These are phyloP conservation scores for Nothocercus julius DNA, from an alignment of 2,113 vertebrate genomes.

Conservation along the genomic window DNA sequence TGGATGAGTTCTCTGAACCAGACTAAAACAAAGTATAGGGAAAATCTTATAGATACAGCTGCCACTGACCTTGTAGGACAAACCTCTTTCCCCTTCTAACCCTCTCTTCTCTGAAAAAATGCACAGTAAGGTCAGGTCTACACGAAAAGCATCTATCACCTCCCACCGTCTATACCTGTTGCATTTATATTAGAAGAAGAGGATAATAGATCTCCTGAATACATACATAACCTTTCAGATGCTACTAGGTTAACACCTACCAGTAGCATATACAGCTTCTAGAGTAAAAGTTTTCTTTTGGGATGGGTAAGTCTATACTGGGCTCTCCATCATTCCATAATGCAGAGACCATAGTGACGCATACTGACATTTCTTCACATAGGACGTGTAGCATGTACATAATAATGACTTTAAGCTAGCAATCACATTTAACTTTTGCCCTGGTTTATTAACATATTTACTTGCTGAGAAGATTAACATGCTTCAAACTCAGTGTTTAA, in stretches of 20 bases:
- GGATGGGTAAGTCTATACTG: neutral
- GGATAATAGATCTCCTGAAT: neutral
- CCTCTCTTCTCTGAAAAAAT: neutral
- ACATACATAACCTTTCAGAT: neutral
- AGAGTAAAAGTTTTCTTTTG: neutral
- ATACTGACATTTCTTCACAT: neutral
- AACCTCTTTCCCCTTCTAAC: neutral
- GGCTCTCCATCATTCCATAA: neutral
- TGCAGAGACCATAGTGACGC: neutral
- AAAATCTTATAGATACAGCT: neutral
- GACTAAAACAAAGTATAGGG: neutral
- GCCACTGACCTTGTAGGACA: neutral
- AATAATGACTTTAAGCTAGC: neutral
- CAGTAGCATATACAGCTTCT: neutral
- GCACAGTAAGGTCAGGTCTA: neutral
- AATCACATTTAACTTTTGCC: neutral
- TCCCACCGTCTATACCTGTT: neutral
- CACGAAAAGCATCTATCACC: neutral
- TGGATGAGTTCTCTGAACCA: neutral
- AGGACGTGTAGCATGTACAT: neutral
- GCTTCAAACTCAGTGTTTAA: neutral
- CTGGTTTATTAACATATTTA: neutral
- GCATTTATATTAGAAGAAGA: neutral
- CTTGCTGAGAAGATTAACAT: neutral
- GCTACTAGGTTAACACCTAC: neutral